Conservation (phyloP, 2,113 vertebrate genomes). For the Dipodomys stephensi region DNA sequence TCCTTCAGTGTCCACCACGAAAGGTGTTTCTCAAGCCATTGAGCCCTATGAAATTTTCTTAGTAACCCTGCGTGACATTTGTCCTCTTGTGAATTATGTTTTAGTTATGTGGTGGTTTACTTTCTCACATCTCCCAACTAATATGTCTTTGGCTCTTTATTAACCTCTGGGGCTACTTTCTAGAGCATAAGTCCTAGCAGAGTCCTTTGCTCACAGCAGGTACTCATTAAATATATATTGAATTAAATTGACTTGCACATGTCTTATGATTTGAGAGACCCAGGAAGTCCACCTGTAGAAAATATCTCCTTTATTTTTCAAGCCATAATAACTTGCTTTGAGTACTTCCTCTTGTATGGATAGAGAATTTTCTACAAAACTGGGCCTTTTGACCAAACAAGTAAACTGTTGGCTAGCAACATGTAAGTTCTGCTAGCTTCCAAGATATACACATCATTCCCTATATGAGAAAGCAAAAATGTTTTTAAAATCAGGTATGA, state of each 20-base stretch:
- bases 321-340: conserved; percentile 19
- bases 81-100: conserved; percentile 25
- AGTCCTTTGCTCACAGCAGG: conserved; percentile 28
- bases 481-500: conserved; percentile 12
- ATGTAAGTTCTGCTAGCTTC: neutral
- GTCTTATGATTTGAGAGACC: conserved; percentile 9
- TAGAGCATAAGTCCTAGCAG: neutral
- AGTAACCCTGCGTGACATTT: neutral
- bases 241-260: neutral
- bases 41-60: conserved; percentile 1
- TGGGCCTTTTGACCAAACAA: neutral
- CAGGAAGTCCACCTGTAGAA: neutral
- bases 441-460: neutral
- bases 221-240: conserved; percentile 43
- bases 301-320: neutral
- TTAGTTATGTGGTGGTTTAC: conserved; percentile 31
- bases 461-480: conserved; percentile 25
- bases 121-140: conserved; percentile 37
- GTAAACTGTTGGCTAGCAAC: neutral
- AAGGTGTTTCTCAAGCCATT: conserved; percentile 1
- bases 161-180: conserved; percentile 39
- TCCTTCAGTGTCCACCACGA: neutral
- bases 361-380: conserved; percentile 11
- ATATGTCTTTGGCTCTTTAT: neutral
- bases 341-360: neutral